Conservation (phyloP, 1,140 invertebrate genomes). For the Pentalonia nigronervosa region DNA sequence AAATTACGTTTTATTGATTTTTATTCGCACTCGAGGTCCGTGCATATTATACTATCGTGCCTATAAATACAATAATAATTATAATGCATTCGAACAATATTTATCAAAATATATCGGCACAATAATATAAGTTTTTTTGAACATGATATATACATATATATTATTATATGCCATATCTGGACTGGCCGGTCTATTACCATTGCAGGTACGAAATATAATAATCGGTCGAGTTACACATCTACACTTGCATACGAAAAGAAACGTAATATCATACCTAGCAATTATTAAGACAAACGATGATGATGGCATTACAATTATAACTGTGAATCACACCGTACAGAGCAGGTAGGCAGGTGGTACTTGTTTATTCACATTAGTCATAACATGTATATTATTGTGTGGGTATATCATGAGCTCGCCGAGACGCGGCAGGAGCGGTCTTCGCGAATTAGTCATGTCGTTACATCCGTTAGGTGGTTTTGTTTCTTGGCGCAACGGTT, state of each 20-base stretch:
- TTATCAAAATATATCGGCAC: not conserved
- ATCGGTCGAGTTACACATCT: not conserved
- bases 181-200: not conserved
- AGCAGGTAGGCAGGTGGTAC: not conserved
- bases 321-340: not conserved
- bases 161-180: not conserved
- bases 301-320: not conserved
- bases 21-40: not conserved
- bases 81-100: not conserved
- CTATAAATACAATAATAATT: not conserved
- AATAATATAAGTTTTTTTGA: not conserved
- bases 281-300: not conserved
- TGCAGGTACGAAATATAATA: not conserved
- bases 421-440: not conserved
- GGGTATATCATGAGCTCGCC: not conserved
- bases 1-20: not conserved
- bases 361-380: not conserved
- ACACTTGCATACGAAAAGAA: not conserved
- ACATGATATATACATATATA: too few relatives aligned
- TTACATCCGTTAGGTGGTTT: not conserved
- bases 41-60: not conserved
- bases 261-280: not conserved
- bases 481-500: not conserved
- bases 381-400: not conserved
- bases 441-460: conserved; percentile 1